Evolutionary conservation across 2,113 vertebrate genomes (phyloP).

Genomic region (Dicentrarchus labrax): DNA sequence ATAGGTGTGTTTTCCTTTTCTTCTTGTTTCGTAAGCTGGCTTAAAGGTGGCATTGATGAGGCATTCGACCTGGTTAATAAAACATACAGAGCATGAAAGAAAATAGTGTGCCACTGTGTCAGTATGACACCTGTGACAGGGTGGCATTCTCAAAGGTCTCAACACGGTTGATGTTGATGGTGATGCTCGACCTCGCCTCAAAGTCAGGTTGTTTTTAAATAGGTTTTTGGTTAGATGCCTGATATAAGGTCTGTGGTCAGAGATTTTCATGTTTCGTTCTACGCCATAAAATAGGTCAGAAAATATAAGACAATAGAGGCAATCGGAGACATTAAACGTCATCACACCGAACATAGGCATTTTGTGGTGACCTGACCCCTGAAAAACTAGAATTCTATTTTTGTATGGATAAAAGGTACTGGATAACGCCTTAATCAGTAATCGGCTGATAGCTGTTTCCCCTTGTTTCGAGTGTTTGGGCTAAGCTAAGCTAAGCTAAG

Average conservation of each 20-base stretch:
- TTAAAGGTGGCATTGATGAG: slow-evolving; percentile 30
- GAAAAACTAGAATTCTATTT: too few relatives aligned
- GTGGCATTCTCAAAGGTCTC: background rate
- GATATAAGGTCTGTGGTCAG: too few relatives aligned
- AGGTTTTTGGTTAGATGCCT: too few relatives aligned
- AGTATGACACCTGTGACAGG: background rate
- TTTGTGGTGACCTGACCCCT: too few relatives aligned
- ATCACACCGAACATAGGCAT: too few relatives aligned
- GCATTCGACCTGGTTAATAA: slow-evolving; percentile 21
- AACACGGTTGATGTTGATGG: background rate
- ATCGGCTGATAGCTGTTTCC: background rate
- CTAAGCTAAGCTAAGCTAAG: background rate
- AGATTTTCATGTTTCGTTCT: too few relatives aligned
- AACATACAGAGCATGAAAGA: background rate
- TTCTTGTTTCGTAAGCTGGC: background rate
- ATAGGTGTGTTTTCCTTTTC: slow-evolving; percentile 30
- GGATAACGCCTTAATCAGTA: too few relatives aligned
- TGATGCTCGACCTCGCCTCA: background rate
- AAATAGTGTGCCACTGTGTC: background rate
- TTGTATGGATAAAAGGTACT: background rate
- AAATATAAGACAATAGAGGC: too few relatives aligned
- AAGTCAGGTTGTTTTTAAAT: too few relatives aligned
- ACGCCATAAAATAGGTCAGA: too few relatives aligned
- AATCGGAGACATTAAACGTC: too few relatives aligned
- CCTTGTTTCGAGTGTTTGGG: background rate